Evolutionary conservation across 2,113 vertebrate genomes (phyloP).

Genomic region (Microtus ochrogaster): DNA sequence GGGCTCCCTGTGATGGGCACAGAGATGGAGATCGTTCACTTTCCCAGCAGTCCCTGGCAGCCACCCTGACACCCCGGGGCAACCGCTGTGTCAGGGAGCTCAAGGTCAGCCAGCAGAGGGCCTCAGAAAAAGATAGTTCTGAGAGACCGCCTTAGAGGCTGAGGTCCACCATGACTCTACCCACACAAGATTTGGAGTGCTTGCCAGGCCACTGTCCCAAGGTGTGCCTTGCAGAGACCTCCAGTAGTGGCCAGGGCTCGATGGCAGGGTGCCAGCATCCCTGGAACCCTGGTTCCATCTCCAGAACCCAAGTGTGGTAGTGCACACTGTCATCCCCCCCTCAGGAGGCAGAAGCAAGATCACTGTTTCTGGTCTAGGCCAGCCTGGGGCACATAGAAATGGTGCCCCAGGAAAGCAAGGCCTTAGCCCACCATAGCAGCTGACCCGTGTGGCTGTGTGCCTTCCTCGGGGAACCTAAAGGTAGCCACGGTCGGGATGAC

Average conservation of each 20-base stretch:
- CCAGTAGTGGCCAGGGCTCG: not conserved
- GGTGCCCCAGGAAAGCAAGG: not conserved
- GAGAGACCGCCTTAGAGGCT: not conserved
- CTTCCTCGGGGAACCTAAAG: not conserved
- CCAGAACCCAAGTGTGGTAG: not conserved
- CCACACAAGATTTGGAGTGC: not conserved
- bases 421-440: not conserved
- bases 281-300: too few relatives aligned
- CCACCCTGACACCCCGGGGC: not conserved
- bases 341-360: not conserved
- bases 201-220: not conserved
- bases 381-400: not conserved
- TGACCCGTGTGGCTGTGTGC: not conserved
- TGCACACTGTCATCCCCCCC: not conserved
- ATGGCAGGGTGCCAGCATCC: not conserved
- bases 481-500: not conserved
- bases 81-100: not conserved
- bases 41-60: too few relatives aligned
- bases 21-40: too few relatives aligned
- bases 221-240: not conserved
- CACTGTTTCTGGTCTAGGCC: not conserved
- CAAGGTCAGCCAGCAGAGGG: not conserved
- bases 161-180: not conserved
- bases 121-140: too few relatives aligned
- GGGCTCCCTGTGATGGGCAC: not conserved